Evolutionary conservation across 2,797 vertebrate genomes (phyloP).

Genomic region (Anableps anableps): DNA sequence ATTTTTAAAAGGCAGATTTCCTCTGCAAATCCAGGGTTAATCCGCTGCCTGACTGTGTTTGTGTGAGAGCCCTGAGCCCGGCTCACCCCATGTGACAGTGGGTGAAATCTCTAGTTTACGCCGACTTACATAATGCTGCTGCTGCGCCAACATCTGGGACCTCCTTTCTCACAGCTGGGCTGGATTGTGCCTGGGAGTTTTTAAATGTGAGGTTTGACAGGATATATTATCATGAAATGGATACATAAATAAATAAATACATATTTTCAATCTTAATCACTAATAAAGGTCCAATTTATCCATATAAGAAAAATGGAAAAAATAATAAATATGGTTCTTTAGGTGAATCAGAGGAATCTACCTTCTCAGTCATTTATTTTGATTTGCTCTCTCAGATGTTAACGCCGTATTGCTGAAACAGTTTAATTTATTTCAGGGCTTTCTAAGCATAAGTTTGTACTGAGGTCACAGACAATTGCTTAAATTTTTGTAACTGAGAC

Average conservation of each 20-base stretch:
- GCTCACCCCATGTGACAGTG: constrained; percentile 55
- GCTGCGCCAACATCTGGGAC: constrained; percentile 66
- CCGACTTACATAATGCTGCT: constrained; percentile 59
- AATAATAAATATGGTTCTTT: neutral
- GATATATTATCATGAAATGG: no score
- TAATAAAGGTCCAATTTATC: neutral
- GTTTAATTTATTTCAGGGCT: neutral
- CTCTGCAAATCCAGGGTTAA: constrained; percentile 60
- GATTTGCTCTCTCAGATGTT: neutral
- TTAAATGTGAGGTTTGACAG: constrained; percentile 22
- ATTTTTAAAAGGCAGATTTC: constrained; percentile 55
- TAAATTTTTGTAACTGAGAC: constrained; percentile 29
- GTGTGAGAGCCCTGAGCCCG: constrained; percentile 37
- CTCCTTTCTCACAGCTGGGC: constrained; percentile 49
- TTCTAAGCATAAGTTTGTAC: neutral
- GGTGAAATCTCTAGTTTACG: constrained; percentile 64
- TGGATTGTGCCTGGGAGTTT: constrained; percentile 13
- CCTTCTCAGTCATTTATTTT: neutral
- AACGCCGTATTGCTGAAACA: neutral
- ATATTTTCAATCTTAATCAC: neutral
- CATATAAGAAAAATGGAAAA: neutral
- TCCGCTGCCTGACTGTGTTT: constrained; percentile 58
- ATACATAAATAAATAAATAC: neutral
- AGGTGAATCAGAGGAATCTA: neutral
- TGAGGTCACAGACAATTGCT: constrained; percentile 15